Evolutionary conservation across 2,888 invertebrate species (phyloP).

Genomic region (Notodonta ziczac): DNA sequence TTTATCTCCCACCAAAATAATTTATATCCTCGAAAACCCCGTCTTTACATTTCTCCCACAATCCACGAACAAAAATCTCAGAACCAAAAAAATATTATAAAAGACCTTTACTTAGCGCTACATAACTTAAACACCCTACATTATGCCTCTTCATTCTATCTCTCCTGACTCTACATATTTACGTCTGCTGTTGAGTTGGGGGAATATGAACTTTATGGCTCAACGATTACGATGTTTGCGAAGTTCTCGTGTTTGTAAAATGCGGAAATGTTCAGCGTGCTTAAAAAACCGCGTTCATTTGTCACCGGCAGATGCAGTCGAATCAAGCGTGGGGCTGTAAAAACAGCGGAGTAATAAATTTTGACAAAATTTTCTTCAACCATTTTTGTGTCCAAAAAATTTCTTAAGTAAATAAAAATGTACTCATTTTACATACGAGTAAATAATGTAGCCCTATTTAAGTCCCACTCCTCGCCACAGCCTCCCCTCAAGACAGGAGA

Average conservation of each 20-base stretch:
- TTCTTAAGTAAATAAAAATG: too few species aligned
- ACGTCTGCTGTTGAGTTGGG: conserved; percentile 7
- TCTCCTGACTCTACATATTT: conserved; percentile 37
- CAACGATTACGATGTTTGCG: conserved; percentile 30
- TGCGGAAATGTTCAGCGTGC: conserved; percentile 67
- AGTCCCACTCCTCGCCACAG: too few species aligned
- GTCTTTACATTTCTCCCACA: not conserved
- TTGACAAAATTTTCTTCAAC: too few species aligned
- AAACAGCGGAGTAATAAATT: conserved; percentile 25
- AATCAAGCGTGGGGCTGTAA: conserved; percentile 58
- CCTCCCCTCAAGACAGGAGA: too few species aligned
- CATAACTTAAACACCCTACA: conserved; percentile 73
- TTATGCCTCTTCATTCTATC: conserved; percentile 64
- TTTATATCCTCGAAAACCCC: not conserved
- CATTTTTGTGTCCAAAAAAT: too few species aligned
- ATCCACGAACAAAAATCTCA: conserved; percentile 33
- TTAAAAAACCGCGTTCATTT: conserved; percentile 83
- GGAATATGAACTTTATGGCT: conserved; percentile 39
- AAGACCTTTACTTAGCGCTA: conserved; percentile 61
- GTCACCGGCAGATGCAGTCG: conserved; percentile 81
- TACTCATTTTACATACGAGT: too few species aligned
- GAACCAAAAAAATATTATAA: conserved; percentile 56
- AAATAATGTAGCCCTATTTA: too few species aligned
- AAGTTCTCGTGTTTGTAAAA: conserved; percentile 40
- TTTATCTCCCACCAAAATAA: too few species aligned